A percentile compares a stretch with the other conserved stretches of the same genome.
phyloP scores from a whole-genome alignment of 2,797 vertebrate species.

The Hirundo rustica region DNA sequence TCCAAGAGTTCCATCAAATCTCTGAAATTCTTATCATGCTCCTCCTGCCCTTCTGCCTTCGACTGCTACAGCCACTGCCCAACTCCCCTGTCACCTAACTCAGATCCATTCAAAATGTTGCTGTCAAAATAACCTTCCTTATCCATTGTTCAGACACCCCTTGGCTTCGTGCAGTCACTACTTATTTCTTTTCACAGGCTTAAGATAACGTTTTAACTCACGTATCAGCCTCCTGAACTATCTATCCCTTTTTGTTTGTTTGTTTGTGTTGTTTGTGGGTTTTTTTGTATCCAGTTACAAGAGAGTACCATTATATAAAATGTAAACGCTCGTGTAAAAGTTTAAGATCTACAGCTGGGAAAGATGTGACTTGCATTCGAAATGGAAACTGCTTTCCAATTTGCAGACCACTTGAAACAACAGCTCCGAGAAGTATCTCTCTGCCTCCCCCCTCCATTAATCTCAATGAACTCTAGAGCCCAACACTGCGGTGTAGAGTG shows the following conservation, averaged over 20 bases:
- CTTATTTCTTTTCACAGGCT: constrained; percentile 46
- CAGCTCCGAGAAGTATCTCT: constrained; percentile 43
- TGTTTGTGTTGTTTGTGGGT: not conserved
- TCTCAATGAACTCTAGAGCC: constrained; percentile 61
- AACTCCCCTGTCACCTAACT: not conserved
- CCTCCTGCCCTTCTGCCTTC: not conserved
- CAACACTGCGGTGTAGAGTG: constrained; percentile 10
- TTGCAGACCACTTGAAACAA: constrained; percentile 61
- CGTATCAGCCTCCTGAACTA: constrained; percentile 20
- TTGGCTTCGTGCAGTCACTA: not conserved
- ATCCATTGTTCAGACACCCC: constrained; percentile 37
- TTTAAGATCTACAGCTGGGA: constrained; percentile 11
- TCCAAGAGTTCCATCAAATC: not conserved
- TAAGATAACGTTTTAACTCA: constrained; percentile 45
- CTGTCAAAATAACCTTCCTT: constrained; percentile 66
- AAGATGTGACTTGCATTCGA: constrained; percentile 42
- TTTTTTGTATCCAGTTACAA: not conserved
- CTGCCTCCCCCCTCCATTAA: constrained; percentile 48
- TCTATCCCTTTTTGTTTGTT: not conserved
- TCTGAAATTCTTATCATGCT: not conserved
- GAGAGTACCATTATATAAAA: not conserved
- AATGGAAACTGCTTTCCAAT: constrained; percentile 44
- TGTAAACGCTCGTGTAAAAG: constrained; percentile 33
- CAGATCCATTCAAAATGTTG: constrained; percentile 39
- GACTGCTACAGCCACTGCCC: not conserved